These are phyloP conservation scores for Pempheris klunzingeri DNA, from an alignment of 2,797 vertebrate species.

Conservation along the genomic window DNA sequence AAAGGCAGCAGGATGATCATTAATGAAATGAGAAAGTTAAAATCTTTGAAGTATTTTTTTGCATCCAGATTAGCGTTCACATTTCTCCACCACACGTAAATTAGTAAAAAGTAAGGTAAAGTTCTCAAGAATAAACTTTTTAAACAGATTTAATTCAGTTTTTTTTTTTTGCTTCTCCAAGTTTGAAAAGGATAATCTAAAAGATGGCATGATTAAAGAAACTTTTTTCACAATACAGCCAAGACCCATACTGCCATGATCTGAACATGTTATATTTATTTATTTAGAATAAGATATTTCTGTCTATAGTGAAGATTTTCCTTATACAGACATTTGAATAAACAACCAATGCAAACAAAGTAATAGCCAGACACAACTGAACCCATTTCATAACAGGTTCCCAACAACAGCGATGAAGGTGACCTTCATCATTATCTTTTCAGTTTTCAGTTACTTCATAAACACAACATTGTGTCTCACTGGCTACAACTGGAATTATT, in stretches of 20 bases:
- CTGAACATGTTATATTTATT: no score
- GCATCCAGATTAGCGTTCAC: neutral
- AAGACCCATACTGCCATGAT: neutral
- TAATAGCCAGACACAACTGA: neutral
- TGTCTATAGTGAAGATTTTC: neutral
- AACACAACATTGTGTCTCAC: neutral
- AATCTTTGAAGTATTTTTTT: neutral
- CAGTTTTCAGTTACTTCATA: neutral
- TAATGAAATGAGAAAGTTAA: conserved; percentile 22
- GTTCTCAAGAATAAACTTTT: neutral
- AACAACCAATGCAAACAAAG: neutral
- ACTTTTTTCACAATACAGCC: neutral
- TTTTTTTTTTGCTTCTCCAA: neutral
- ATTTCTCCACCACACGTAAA: neutral
- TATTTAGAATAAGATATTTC: neutral
- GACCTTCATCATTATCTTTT: no score
- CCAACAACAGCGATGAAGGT: neutral
- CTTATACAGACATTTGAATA: neutral
- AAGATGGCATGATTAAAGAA: neutral
- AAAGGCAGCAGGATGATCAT: conserved; percentile 13
- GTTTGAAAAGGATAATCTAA: neutral
- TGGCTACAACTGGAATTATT: neutral
- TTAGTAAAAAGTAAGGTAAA: neutral
- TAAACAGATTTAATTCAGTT: neutral
- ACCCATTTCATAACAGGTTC: neutral